Base-by-base conservation (phyloP, 1,140 invertebrate genomes). In the Drosophila insularis region DNA sequence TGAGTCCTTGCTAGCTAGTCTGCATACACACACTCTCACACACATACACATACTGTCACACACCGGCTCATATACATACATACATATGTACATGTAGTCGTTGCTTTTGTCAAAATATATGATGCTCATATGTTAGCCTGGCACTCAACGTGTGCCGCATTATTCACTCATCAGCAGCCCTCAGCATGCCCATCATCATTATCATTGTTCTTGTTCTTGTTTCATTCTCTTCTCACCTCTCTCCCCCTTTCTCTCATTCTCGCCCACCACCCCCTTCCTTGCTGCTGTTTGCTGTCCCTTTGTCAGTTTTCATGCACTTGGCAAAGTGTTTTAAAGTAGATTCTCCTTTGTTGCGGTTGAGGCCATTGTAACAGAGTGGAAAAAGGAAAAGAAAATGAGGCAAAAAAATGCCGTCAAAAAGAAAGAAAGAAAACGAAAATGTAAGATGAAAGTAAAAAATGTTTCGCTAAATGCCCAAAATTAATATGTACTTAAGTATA, bases 131-230 rank as follows among this genome's bases (percentile, higher is more conserved):
- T 81, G 79, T 81, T 81, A 81, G 79, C 79, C 68, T 68, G 78
- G 74, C 79, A 81, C 79, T 81, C 79, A 81, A 81, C 79, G 79
- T 81, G 79, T 81, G 79, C 79, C 79, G 79, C 79, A 81, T 81
- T 81, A 81, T 81, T 81, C 79, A 81, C 79, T 81, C 79, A 81
- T 81, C 79, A 81, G 79, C 79, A 81, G 72, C 78, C 72, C 76
- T 67, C 78, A 80, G 78, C 74, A 81, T 74, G 79, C 79, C 79
- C 79, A 81, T 81, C 79, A 81, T 81, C 79, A 81, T 81, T 81
- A 81, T 80, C 78, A 80, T 80, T 81, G 78, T 81, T 81, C 68
- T 72, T 73, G 68, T 68, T 68, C 54, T 72, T 73, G 78, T 68
- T 80, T 71, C 61, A 61, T 27, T 56, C 21, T 46, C 39, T 56